Evolutionary conservation across 2,888 invertebrate genomes (phyloP).

Genomic region (Harpagoxenus sublaevis): DNA sequence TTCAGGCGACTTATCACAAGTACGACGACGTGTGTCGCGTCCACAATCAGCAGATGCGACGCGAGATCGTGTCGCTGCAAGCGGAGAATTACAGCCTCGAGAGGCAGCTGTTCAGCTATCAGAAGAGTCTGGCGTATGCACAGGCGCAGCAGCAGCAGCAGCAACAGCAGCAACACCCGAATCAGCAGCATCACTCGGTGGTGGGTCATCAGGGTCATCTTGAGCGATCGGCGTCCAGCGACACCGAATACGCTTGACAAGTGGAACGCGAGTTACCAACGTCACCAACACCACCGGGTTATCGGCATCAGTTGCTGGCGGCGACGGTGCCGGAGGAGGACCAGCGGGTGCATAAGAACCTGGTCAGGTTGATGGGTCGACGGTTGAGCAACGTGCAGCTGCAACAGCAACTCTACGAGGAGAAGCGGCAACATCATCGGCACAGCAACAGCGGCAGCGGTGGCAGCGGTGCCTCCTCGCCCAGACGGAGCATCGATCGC

Average conservation of each 20-base stretch:
- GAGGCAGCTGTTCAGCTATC: conserved; percentile 93
- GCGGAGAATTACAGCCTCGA: conserved; percentile 95
- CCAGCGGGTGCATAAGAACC: conserved; percentile 80
- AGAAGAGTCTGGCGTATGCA: conserved; percentile 92
- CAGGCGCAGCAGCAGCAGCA: conserved; percentile 87
- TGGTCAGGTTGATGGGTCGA: conserved; percentile 82
- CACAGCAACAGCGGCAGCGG: conserved; percentile 41
- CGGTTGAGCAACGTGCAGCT: conserved; percentile 82
- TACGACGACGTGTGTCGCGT: conserved; percentile 93
- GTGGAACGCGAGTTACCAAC: conserved; percentile 79
- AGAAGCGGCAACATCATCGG: conserved; percentile 61
- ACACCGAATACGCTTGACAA: conserved; percentile 92
- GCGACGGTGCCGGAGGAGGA: conserved; percentile 76
- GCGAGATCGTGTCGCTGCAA: conserved; percentile 92
- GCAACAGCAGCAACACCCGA: conserved; percentile 86
- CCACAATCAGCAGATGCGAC: conserved; percentile 94
- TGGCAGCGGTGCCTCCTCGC: conserved; percentile 59
- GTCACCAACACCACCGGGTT: conserved; percentile 58
- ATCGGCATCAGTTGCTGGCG: conserved; percentile 59
- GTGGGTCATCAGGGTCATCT: conserved; percentile 80
- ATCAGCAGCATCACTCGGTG: conserved; percentile 85
- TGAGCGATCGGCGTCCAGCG: conserved; percentile 88
- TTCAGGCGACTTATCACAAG: conserved; percentile 93
- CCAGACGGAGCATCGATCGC: conserved; percentile 61
- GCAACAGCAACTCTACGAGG: conserved; percentile 74